Evolutionary conservation across 2,888 invertebrate species (phyloP), one percentile per base, ranked within the genome.

Genomic region (Cephus pulcher): DNA sequence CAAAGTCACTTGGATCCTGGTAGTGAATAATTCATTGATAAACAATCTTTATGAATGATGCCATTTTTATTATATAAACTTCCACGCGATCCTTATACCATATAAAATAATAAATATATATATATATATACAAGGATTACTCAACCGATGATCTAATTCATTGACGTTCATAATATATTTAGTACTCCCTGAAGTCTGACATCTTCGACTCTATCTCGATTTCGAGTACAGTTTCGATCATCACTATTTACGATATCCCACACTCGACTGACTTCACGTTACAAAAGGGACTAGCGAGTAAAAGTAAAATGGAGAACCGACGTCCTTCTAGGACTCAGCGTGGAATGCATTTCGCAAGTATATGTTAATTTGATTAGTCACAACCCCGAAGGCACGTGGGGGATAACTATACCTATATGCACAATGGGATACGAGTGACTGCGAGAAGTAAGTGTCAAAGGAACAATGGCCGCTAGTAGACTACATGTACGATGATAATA

Each of bases 311-410:
- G 40, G 40, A 56, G 40, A 56, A 71, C 32, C 71, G 32, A 33
- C 71, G 71, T 71, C 71, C 33, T 34, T 71, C 71, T 30, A 12
- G 32, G 32, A 33, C 71, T 71, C 71, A 15, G 71, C 71, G 15
- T 30, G 86, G 83, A 83, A 86, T 86, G 84, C 81, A 84, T 89
- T 87, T 88, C 84, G 85, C 87, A 90, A 90, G 83, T 81, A 84
- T 86, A 86, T 87, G 87, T 80, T 85, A 86, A 87, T 86, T 86
- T 83, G 80, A 86, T 90, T 89, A 89, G 89, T 89, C 89, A 90
- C 87, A 86, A 87, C 83, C 80, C 33, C 15, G 71, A 11, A 56
- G 15, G 23, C 23, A 15, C 40, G 40, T 23, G 40, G 15, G 40
- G 40, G 23, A 23, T 56, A 56, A 56, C 40, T 71, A 32, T 33